Percentiles rank a stretch among this genome's conserved stretches.
Conservation (phyloP, 2,113 vertebrate genomes). For the Struthio camelus region DNA sequence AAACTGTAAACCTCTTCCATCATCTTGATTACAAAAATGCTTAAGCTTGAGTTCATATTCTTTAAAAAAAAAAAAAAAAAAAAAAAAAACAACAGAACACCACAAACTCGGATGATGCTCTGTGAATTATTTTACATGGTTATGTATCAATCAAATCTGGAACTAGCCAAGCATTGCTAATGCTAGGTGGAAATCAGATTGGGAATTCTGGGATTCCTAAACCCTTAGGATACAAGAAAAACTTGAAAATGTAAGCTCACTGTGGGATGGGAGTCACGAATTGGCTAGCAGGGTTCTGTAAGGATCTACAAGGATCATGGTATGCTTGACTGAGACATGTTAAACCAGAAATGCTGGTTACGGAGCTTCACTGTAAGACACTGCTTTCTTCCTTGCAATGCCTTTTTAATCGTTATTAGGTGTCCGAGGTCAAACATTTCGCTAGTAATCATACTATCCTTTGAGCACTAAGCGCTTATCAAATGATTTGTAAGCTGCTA, state of each 20-base stretch:
- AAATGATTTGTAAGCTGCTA: neutral
- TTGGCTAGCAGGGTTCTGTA: neutral
- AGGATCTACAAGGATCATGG: neutral
- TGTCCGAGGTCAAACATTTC: neutral
- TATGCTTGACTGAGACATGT: neutral
- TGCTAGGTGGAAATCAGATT: neutral
- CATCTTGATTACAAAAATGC: neutral
- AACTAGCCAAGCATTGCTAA: fast-evolving
- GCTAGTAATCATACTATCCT: neutral
- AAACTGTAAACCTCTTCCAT: neutral
- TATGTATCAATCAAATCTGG: neutral
- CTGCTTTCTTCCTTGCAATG: neutral
- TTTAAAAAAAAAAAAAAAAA: too few species aligned
- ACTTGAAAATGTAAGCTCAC: neutral
- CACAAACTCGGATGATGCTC: fast-evolving
- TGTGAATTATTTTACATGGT: neutral
- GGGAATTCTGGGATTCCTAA: neutral
- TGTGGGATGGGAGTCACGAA: neutral
- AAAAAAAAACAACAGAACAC: too few species aligned
- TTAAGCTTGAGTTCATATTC: neutral
- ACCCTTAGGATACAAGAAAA: neutral
- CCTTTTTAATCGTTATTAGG: neutral
- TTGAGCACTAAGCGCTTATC: neutral
- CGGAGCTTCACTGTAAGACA: neutral
- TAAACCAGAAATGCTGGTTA: slow-evolving; percentile 64